Conservation (phyloP, 2,797 vertebrate species). For the Pogoniulus pusillus region DNA sequence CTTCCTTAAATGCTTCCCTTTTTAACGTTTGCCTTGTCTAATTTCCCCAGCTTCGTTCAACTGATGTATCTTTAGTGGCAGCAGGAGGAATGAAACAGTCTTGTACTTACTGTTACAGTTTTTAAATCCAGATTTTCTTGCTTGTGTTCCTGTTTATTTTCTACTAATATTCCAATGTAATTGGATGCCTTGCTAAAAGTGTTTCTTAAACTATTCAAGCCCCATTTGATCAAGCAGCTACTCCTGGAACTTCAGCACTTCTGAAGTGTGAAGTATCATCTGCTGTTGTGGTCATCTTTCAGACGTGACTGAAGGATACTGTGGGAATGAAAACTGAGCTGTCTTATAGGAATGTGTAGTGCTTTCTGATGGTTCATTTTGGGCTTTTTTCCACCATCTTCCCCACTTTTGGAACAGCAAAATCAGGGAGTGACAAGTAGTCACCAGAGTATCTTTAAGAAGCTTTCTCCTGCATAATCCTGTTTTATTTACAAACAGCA, state of each 20-base stretch:
- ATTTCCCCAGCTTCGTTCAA: neutral
- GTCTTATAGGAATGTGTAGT: neutral
- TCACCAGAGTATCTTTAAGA: neutral
- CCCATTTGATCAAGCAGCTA: neutral
- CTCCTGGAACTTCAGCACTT: neutral
- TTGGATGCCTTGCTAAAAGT: neutral
- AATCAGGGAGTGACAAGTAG: neutral
- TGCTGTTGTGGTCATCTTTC: neutral
- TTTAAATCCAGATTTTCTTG: neutral
- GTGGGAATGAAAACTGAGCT: neutral
- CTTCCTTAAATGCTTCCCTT: neutral
- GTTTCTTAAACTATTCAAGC: neutral
- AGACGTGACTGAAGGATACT: neutral
- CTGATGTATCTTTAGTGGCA: neutral
- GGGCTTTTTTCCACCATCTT: neutral
- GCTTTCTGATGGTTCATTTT: neutral
- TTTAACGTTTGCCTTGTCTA: neutral
- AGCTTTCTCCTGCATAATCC: neutral
- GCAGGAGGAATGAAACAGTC: neutral
- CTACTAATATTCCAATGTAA: neutral
- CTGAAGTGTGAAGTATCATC: neutral
- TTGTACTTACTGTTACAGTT: neutral
- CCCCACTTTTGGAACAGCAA: neutral
- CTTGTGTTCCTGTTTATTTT: neutral
- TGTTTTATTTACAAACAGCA: neutral